Percentiles rank a stretch among this genome's conserved stretches.
phyloP scores from a whole-genome alignment of 2,797 vertebrate species.

The Hippopotamyrus pictus region DNA sequence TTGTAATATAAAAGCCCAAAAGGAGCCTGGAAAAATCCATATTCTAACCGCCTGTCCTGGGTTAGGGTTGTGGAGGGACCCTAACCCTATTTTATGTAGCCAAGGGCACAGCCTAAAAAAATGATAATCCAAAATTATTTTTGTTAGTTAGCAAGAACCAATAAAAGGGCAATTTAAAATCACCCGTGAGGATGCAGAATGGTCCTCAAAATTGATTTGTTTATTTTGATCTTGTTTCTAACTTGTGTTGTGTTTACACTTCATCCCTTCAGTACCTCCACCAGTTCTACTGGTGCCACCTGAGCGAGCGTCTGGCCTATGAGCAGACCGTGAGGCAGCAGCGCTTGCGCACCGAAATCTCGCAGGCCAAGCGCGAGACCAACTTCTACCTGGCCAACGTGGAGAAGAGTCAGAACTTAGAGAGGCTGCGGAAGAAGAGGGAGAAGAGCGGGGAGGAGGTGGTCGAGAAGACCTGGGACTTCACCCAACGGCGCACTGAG shows the following conservation, averaged over 20 bases:
- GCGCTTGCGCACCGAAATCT: conserved; percentile 75
- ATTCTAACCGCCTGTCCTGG: background rate
- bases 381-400: conserved; percentile 77
- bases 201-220: background rate
- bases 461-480: conserved; percentile 70
- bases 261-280: conserved; percentile 70
- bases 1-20: background rate
- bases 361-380: conserved; percentile 80
- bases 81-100: no score
- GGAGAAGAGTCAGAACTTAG: conserved; percentile 67
- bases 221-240: background rate
- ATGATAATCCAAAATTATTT: background rate
- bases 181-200: background rate
- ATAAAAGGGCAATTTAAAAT: background rate
- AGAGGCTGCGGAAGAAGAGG: conserved; percentile 53
- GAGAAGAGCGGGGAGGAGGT: conserved; percentile 36
- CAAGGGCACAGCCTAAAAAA: background rate
- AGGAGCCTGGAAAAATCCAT: background rate
- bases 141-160: background rate
- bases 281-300: conserved; percentile 82
- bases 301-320: conserved; percentile 77
- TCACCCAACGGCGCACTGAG: conserved; percentile 74
- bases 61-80: background rate
- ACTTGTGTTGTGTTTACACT: background rate
- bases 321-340: conserved; percentile 77